These are phyloP conservation scores for Drosophila pandora DNA, from an alignment of 1,140 invertebrate genomes.

Conservation along the genomic window DNA sequence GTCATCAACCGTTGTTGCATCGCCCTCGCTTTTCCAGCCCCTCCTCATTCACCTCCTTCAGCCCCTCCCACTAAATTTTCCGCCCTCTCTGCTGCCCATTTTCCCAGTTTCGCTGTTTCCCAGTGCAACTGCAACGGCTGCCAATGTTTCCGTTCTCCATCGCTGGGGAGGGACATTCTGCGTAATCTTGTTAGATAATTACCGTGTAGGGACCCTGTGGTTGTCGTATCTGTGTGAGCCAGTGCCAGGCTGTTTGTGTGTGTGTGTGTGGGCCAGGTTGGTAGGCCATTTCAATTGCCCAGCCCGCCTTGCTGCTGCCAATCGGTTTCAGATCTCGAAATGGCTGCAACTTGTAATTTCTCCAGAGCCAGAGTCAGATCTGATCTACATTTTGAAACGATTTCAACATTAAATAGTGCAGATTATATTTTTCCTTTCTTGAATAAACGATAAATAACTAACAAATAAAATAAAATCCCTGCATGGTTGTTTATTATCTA, in stretches of 20 bases:
- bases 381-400: background rate
- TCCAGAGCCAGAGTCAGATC: background rate
- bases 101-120: background rate
- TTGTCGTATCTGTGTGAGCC: conserved; percentile 33
- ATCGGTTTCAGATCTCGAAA: conserved; percentile 18
- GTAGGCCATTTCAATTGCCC: conserved; percentile 45
- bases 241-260: background rate
- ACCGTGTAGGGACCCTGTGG: conserved; percentile 47
- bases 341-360: conserved; percentile 5
- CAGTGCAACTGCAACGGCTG: conserved; percentile 18
- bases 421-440: background rate
- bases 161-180: conserved; percentile 39
- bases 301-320: conserved; percentile 15
- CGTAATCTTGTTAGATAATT: conserved; percentile 54
- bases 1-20: conserved; percentile 39
- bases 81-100: background rate
- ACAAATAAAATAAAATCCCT: background rate
- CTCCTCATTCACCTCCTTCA: background rate
- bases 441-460: background rate
- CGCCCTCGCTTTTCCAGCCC: conserved; percentile 1
- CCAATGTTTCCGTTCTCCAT: conserved; percentile 42
- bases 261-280: conserved; percentile 24
- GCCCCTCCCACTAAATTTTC: background rate
- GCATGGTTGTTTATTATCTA: conserved; percentile 15
- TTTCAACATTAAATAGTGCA: too few species aligned